These are phyloP conservation scores for Cinara cedri DNA, from an alignment of 2,888 invertebrate species.

Conservation along the genomic window DNA sequence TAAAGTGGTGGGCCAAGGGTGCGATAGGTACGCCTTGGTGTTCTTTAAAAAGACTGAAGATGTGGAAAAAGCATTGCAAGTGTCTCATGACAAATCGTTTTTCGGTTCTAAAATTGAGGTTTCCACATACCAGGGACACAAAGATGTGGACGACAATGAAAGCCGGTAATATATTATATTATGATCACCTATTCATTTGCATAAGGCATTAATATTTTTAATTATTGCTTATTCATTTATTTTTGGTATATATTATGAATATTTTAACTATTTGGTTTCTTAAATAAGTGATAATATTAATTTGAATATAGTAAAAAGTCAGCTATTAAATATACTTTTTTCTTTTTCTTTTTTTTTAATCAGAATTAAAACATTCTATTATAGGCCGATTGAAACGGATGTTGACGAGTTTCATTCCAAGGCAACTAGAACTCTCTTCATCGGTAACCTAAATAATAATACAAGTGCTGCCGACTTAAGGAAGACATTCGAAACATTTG, in stretches of 20 bases:
- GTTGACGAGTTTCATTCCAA: slow-evolving; percentile 96
- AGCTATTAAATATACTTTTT: not conserved
- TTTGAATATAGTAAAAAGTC: no score
- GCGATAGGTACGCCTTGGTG: slow-evolving; percentile 90
- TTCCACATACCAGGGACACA: slow-evolving; percentile 83
- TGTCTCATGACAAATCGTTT: slow-evolving; percentile 94
- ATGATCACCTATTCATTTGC: not conserved
- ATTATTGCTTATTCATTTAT: not conserved
- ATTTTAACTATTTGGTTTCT: no score
- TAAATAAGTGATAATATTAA: no score
- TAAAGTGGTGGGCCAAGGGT: slow-evolving; percentile 88
- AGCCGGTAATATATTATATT: slow-evolving; percentile 61
- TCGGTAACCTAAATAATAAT: slow-evolving; percentile 95
- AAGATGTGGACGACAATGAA: slow-evolving; percentile 65
- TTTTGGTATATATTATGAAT: not conserved
- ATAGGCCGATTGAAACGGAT: slow-evolving; percentile 81
- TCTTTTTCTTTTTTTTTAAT: slow-evolving; percentile 8
- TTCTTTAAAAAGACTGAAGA: slow-evolving; percentile 98
- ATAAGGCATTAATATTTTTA: not conserved
- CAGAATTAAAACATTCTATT: not conserved
- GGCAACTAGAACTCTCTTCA: slow-evolving; percentile 93
- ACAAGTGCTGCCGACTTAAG: slow-evolving; percentile 87
- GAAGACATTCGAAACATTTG: slow-evolving; percentile 92
- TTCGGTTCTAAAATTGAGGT: slow-evolving; percentile 97
- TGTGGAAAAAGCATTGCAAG: slow-evolving; percentile 93